Evolutionary conservation across 1,140 invertebrate genomes (phyloP).

Genomic region (Proales similis): DNA sequence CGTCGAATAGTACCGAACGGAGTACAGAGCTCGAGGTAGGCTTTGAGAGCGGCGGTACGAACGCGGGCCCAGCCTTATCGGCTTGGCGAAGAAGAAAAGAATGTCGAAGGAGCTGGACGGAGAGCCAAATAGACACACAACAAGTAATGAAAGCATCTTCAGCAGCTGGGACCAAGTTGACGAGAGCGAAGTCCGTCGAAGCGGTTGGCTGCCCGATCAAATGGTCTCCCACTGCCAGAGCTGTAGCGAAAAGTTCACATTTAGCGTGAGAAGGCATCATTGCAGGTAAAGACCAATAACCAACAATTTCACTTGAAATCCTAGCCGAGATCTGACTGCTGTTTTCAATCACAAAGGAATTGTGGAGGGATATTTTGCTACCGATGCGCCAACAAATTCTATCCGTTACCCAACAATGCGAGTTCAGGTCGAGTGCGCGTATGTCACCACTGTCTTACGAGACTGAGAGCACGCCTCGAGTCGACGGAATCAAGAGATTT

Average conservation of each 20-base stretch:
- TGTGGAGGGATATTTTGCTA: conserved; percentile 33
- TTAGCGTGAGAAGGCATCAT: conserved; percentile 22
- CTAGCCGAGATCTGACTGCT: too few relatives aligned
- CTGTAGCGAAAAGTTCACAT: conserved; percentile 25
- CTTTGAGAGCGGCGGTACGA: not conserved
- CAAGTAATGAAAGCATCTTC: conserved; percentile 19
- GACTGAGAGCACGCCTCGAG: too few relatives aligned
- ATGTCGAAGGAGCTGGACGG: not conserved
- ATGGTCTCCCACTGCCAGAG: conserved; percentile 21
- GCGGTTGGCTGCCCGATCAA: conserved; percentile 7
- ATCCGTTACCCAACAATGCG: conserved; percentile 15
- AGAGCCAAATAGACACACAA: not conserved
- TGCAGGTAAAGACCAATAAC: too few relatives aligned
- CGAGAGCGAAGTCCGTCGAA: conserved; percentile 2
- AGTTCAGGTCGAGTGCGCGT: conserved; percentile 17
- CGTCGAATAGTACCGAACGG: not conserved
- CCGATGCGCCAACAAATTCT: conserved; percentile 14
- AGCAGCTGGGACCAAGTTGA: conserved; percentile 28
- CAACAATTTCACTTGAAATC: too few relatives aligned
- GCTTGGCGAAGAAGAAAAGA: conserved; percentile 6
- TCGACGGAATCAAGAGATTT: too few relatives aligned
- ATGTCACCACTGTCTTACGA: too few relatives aligned
- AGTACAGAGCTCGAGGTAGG: conserved; percentile 7
- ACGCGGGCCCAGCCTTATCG: too few relatives aligned
- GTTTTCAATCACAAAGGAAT: too few relatives aligned